Evolutionary conservation across 2,888 invertebrate genomes (phyloP), one percentile per base, ranked within the genome.

Genomic region (Xestia c-nigrum): DNA sequence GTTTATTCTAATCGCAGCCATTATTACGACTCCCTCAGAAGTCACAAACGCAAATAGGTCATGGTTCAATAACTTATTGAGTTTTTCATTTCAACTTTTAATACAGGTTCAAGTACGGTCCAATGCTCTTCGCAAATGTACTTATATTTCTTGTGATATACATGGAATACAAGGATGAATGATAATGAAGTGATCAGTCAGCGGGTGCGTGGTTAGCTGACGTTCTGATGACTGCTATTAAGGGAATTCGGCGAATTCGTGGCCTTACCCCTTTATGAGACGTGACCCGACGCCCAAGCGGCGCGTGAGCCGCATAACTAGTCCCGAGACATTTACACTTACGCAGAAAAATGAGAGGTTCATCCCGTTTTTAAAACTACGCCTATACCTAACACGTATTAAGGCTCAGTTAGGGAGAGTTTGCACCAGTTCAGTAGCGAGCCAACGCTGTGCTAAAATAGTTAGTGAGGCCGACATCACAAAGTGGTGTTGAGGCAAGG

Each of bases 201-300:
- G 68, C 78, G 85, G 78, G 75, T 76, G 80, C 82, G 81, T 85
- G 88, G 86, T 87, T 89, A 88, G 87, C 90, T 89, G 90, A 87
- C 88, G 90, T 87, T 81, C 88, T 92, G 93, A 94, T 94, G 94
- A 93, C 91, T 91, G 90, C 89, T 90, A 93, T 95, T 94, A 94
- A 90, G 90, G 90, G 92, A 94, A 94, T 94, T 94, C 91, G 89
- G 90, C 88, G 90, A 93, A 94, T 94, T 94, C 93, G 92, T 92
- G 90, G 89, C 92, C 91, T 94, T 92, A 94, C 94, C 94, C 94
- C 93, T 95, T 94, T 91, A 89, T 83, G 80, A 81, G 88, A 95
- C 95, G 95, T 95, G 95, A 95, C 92, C 91, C 86, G 94, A 87
- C 87, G 89, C 78, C 86, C 84, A 88, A 92, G 43, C 75, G 84